These are phyloP conservation scores for Selenia dentaria DNA, from an alignment of 2,888 invertebrate species.

Conservation along the genomic window DNA sequence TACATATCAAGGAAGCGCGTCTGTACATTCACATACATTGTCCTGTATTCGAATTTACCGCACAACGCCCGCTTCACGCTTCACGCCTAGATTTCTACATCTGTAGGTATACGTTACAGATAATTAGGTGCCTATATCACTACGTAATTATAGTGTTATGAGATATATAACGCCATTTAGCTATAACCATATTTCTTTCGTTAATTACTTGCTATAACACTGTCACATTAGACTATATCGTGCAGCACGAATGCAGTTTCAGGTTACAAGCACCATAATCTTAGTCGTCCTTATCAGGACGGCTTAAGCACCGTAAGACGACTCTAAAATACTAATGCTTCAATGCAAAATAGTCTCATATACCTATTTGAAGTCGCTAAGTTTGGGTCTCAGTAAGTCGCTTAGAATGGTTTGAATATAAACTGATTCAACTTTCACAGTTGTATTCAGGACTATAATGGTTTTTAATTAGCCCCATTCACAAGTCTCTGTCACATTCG, in stretches of 20 bases:
- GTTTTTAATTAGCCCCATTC: conserved; percentile 42
- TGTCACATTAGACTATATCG: conserved; percentile 43
- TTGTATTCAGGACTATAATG: conserved; percentile 30
- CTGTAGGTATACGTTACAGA: too few relatives aligned
- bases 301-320: conserved; percentile 41
- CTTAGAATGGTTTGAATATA: conserved; percentile 23
- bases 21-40: too few relatives aligned
- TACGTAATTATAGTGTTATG: conserved; percentile 4
- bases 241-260: conserved; percentile 41
- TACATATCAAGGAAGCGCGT: too few relatives aligned
- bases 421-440: conserved; percentile 36
- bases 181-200: conserved; percentile 26
- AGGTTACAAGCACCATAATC: conserved; percentile 51
- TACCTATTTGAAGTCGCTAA: conserved; percentile 26
- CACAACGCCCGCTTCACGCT: too few relatives aligned
- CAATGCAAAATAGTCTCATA: conserved; percentile 37
- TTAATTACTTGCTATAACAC: conserved; percentile 43
- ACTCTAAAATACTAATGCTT: conserved; percentile 42
- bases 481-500: conserved; percentile 30
- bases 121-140: too few relatives aligned
- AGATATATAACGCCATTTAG: conserved; percentile 10
- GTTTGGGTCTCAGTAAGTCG: conserved; percentile 9
- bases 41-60: too few relatives aligned
- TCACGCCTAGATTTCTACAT: too few relatives aligned
- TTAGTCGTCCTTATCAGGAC: conserved; percentile 48